Evolutionary conservation across 2,888 invertebrate genomes (phyloP).

Genomic region (Cheilosia urbana): DNA sequence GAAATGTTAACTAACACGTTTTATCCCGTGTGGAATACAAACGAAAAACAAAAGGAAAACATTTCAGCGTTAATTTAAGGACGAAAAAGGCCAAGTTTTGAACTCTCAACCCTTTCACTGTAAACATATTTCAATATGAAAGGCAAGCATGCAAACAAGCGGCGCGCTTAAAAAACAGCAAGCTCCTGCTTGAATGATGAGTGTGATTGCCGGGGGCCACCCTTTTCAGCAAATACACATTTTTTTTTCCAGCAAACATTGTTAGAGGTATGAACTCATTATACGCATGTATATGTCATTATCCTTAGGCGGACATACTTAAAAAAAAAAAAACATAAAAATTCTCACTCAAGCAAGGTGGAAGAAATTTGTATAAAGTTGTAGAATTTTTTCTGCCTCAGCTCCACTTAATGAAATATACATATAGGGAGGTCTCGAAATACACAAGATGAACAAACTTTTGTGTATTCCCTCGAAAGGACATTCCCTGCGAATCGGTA

Average conservation of each 20-base stretch:
- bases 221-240: neutral
- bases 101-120: constrained; percentile 3
- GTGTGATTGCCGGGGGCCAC: neutral
- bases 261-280: constrained; percentile 19
- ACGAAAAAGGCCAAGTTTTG: constrained; percentile 15
- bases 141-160: constrained; percentile 15
- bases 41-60: neutral
- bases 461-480: constrained; percentile 26
- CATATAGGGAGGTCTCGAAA: constrained; percentile 11
- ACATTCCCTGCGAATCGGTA: constrained; percentile 33
- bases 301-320: constrained; percentile 25
- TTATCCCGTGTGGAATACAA: neutral
- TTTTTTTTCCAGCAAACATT: constrained; percentile 8
- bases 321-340: constrained; percentile 13
- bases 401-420: constrained; percentile 33
- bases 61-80: constrained; percentile 21
- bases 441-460: constrained; percentile 44
- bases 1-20: constrained; percentile 8
- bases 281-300: constrained; percentile 28
- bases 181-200: neutral
- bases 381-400: neutral
- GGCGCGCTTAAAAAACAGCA: constrained; percentile 17
- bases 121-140: constrained; percentile 29
- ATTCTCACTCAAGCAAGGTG: constrained; percentile 20
- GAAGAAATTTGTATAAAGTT: constrained; percentile 13